A percentile compares a stretch with the other conserved stretches of the same genome.
Conservation (phyloP, 2,888 invertebrate species). For the Synergus umbraculus region DNA sequence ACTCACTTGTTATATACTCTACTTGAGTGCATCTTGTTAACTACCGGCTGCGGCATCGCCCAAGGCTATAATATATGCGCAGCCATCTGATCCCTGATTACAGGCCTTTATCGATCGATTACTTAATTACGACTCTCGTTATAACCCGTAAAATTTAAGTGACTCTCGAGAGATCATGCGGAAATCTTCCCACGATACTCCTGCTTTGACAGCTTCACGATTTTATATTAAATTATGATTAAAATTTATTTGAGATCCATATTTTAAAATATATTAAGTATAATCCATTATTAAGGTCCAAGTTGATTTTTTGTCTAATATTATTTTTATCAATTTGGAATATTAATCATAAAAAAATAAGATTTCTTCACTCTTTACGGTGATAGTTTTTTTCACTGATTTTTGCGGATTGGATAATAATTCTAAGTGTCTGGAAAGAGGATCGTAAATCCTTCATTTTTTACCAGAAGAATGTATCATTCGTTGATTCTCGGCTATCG, state of each 20-base stretch:
- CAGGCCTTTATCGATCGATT: conserved; percentile 35
- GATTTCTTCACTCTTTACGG: not conserved
- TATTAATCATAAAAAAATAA: too few relatives aligned
- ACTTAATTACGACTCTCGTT: conserved; percentile 31
- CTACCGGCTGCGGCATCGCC: conserved; percentile 23
- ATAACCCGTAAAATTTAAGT: conserved; percentile 32
- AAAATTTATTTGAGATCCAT: not conserved
- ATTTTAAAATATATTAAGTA: too few relatives aligned
- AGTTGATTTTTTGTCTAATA: too few relatives aligned
- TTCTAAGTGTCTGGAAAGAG: not conserved
- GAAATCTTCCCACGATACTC: conserved; percentile 16
- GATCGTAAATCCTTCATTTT: not conserved
- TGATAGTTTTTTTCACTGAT: not conserved
- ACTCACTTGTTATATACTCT: conserved; percentile 16
- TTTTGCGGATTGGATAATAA: not conserved
- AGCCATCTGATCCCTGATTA: conserved; percentile 38
- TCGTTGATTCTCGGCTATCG: not conserved
- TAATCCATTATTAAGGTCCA: too few relatives aligned
- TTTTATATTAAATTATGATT: not conserved
- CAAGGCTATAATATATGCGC: conserved; percentile 35
- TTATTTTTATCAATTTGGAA: too few relatives aligned
- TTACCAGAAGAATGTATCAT: not conserved
- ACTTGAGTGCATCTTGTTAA: conserved; percentile 35
- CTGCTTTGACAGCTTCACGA: not conserved
- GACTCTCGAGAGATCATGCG: not conserved